Evolutionary conservation across 2,888 invertebrate genomes (phyloP).

Genomic region (Oasisia sp.): DNA sequence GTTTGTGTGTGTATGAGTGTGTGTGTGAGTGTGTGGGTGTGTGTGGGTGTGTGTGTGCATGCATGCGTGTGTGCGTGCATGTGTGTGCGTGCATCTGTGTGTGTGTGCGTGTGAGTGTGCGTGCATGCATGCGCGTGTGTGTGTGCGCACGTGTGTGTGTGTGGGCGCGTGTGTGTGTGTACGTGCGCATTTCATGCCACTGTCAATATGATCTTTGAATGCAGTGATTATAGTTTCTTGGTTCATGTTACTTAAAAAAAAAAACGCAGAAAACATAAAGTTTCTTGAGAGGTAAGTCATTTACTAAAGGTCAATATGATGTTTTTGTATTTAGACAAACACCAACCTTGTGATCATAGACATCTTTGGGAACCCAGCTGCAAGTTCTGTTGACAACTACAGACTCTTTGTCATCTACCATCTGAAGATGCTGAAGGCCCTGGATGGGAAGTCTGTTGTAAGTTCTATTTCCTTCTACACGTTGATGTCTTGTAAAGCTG

Average conservation of each 20-base stretch:
- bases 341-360: constrained; percentile 59
- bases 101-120: too few species aligned
- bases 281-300: too few species aligned
- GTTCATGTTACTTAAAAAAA: too few species aligned
- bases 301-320: not conserved
- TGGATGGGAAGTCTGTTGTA: constrained; percentile 64
- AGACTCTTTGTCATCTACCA: constrained; percentile 65
- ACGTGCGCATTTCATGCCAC: not conserved
- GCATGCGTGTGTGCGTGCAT: constrained; percentile 41
- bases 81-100: not conserved
- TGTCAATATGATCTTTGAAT: not conserved
- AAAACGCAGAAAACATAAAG: too few species aligned
- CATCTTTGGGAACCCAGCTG: constrained; percentile 63
- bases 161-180: too few species aligned
- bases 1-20: too few species aligned
- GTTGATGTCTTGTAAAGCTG: not conserved
- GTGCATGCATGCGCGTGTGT: too few species aligned
- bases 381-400: constrained; percentile 59
- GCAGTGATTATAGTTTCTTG: too few species aligned
- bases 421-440: constrained; percentile 61
- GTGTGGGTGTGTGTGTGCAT: too few species aligned
- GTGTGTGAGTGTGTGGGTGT: too few species aligned
- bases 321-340: not conserved
- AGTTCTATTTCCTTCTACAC: constrained; percentile 42
- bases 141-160: too few species aligned